Evolutionary conservation across 1,140 invertebrate genomes (phyloP), one percentile per base, ranked within the genome.

Genomic region (Papilio dardanus): DNA sequence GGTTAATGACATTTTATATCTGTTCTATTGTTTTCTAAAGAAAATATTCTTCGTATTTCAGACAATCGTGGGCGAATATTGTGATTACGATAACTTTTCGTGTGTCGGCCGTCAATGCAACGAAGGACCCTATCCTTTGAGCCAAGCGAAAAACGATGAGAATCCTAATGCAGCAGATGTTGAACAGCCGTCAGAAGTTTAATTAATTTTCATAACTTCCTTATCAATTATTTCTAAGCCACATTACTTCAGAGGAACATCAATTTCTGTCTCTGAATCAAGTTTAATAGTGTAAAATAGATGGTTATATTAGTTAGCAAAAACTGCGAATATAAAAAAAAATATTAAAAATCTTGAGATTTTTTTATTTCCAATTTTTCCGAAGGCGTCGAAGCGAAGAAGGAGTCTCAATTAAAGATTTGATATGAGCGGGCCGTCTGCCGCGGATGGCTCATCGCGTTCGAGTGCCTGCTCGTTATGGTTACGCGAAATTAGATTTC

Each of bases 51-150:
- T n/a, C n/a, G n/a, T n/a, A n/a, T 76, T 80, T 90, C 87, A 97
- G 96, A 89, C 91, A 77, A 95, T 97, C 77, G 95, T 95, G 24
- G 98, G 98, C 1, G 94, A 95, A 77, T 98, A 94, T 88, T 99
- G 99, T 85, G 96, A 99, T 87, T 99, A 98, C 90, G 97, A 99
- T 86, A 98, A 99, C 92, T 99, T 98, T 86, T 97, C 97, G 3
- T 99, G 98, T 84, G 97, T 98, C 81, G 95, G 96, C 42, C 94
- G 96, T 80, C 95, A 97, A 84, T 96, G 97, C 75, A 88, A 85
- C 28, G 91, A 93, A 78, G 91, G 91, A 2, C 91, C 91, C 3
- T 93, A 91, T 80, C 81, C 79, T 7, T 78, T 87, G 28, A 76
- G 82, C 31, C 81, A 84, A 35, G 21, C 79, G 16, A 74, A 79